Base-by-base conservation (phyloP, 2,113 vertebrate species). In the Mesembrinibis cayennensis region DNA sequence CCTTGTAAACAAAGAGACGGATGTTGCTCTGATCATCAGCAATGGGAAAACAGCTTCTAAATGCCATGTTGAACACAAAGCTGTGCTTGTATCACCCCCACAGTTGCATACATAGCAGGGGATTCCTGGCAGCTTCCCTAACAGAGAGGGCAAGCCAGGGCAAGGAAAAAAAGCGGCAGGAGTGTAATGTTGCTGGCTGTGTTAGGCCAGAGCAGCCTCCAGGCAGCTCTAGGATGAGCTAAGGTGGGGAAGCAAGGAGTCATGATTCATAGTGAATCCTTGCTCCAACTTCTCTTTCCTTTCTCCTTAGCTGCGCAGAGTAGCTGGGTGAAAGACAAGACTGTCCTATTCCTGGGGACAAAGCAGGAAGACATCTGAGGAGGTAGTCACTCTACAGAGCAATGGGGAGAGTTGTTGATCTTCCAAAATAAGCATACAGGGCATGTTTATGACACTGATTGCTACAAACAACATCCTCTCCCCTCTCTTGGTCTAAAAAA, bases 1-100 rank as follows among this genome's bases (percentile, higher is more conserved):
- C 67, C 81, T 91, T 89, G 67, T 71, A 88, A 96, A 96, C 70
- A 92, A 91, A 59, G 38, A 86, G 50, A 73, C 78, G 85, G 87
- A 91, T 94, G 91, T 77, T 89, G 74, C 74, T 93, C 55, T 91
- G 78, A 94, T 95, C 66, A 82, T 47, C 72, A 74, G 70, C 66
- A 94, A 49, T 17, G 20, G 55, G 67, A 82, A 93, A 96, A 91
- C 62, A 85, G 82, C 55, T 91, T 81, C 73, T 79, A 91, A 95
- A 89, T 73, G 21, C 61, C 70, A 81, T 2, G 9, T 30, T 6
- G 23, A 92, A 65, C 86, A 95, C 86, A 95, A 82, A 87, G 73
- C 86, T 89, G 56, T 61, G 47, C 63, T 91, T 95, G 53, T 94
- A 86, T 80, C 93, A 86, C 42, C 73, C 73, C 89, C 13, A 4